Evolutionary conservation across 2,113 vertebrate genomes (phyloP).

Genomic region (Oreochromis tanganicae): DNA sequence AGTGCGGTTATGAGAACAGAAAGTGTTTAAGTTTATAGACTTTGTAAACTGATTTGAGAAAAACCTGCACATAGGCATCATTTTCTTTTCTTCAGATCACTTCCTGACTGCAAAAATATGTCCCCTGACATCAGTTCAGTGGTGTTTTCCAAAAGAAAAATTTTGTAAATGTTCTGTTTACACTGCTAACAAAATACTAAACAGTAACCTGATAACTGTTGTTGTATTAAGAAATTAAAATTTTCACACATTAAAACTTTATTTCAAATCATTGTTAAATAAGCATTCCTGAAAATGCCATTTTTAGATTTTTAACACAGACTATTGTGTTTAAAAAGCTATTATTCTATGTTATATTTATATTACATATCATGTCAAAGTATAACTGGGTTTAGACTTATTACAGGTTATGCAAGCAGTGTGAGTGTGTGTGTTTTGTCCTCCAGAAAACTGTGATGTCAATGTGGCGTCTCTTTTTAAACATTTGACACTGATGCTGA

Average conservation of each 20-base stretch:
- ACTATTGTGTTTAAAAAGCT: not conserved
- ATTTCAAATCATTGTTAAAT: not conserved
- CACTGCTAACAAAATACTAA: not conserved
- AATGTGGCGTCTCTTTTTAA: not conserved
- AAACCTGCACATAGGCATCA: not conserved
- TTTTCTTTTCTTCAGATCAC: not conserved
- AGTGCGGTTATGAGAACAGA: not conserved
- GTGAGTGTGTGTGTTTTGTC: not conserved
- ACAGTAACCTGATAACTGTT: not conserved
- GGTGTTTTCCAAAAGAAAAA: not conserved
- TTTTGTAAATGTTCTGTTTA: not conserved
- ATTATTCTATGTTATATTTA: not conserved
- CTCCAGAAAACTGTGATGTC: not conserved
- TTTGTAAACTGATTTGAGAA: not conserved
- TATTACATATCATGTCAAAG: not conserved
- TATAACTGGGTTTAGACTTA: not conserved
- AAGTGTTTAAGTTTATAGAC: not conserved
- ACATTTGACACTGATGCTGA: not conserved
- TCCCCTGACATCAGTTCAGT: not conserved
- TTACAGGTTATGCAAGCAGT: not conserved
- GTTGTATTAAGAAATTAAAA: not conserved
- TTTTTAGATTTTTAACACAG: not conserved
- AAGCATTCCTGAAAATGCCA: not conserved
- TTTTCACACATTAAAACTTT: not conserved
- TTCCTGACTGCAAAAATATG: not conserved